Evolutionary conservation across 2,113 vertebrate species (phyloP).

Genomic region (Lucifuga dentata): DNA sequence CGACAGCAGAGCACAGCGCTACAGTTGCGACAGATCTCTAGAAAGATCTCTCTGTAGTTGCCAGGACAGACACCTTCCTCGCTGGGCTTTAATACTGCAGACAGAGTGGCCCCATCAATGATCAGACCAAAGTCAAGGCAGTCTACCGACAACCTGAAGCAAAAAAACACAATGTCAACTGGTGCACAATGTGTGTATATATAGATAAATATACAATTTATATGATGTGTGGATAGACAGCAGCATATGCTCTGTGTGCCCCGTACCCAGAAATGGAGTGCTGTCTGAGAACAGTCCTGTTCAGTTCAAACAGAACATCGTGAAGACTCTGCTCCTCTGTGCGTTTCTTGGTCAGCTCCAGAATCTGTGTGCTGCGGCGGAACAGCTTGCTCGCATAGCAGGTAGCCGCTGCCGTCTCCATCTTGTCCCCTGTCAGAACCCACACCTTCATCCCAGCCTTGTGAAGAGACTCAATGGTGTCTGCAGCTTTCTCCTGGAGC

Average conservation of each 20-base stretch:
- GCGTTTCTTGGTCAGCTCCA: constrained; percentile 96
- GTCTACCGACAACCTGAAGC: constrained; percentile 90
- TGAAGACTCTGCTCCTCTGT: constrained; percentile 95
- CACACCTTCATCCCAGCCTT: constrained; percentile 99
- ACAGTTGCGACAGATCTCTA: constrained; percentile 96
- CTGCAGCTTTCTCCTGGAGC: constrained; percentile 96
- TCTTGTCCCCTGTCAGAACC: constrained; percentile 98
- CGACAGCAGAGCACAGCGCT: constrained; percentile 97
- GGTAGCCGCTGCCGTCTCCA: constrained; percentile 96
- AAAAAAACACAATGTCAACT: background rate
- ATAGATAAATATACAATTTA: no score
- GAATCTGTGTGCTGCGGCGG: constrained; percentile 91
- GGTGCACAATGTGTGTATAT: no score
- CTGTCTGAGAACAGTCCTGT: constrained; percentile 90
- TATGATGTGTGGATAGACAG: background rate
- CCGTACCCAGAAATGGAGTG: constrained; percentile 89
- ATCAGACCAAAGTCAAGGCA: constrained; percentile 95
- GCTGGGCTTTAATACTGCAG: constrained; percentile 89
- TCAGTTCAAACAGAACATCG: constrained; percentile 93
- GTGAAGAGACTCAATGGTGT: constrained; percentile 96
- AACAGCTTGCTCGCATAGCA: constrained; percentile 98
- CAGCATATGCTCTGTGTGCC: background rate
- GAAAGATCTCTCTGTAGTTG: constrained; percentile 94
- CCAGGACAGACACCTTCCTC: constrained; percentile 84
- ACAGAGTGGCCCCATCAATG: constrained; percentile 95